phyloP scores from a whole-genome alignment of 1,140 invertebrate species.

The Caenorhabditis elegans region WBcel235 BX284604.4:3874501-3875000 shows the following conservation, averaged over 20 bases:
- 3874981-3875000: too few species aligned
- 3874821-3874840: not conserved
- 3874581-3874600: not conserved
- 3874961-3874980: too few species aligned
- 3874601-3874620: not conserved
- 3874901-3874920: too few species aligned
- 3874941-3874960: too few species aligned
- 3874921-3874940: too few species aligned
- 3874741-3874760: not conserved
- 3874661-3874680: not conserved
- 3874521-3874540: too few species aligned
- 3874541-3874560: not conserved
- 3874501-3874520: too few species aligned
- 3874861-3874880: not conserved
- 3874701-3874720: too few species aligned
- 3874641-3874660: not conserved
- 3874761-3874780: not conserved
- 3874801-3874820: too few species aligned
- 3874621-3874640: not conserved
- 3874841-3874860: not conserved
- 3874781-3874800: too few species aligned
- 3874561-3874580: not conserved
- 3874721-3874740: too few species aligned
- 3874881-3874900: not conserved
- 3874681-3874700: conserved; percentile 13